These are phyloP conservation scores for Columbina picui DNA, from an alignment of 2,113 vertebrate genomes.

Conservation along the genomic window DNA sequence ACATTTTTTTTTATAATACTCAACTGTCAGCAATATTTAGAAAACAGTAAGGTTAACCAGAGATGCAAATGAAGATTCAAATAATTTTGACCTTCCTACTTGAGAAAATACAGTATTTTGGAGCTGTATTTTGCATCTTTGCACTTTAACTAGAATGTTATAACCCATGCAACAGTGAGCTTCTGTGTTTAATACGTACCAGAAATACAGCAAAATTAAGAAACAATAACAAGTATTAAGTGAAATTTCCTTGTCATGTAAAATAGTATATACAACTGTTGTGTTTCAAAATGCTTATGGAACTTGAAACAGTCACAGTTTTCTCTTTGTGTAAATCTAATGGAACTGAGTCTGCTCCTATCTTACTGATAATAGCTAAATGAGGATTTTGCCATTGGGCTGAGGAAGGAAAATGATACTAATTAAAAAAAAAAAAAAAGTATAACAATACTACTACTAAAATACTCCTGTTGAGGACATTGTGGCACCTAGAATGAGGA, in stretches of 20 bases:
- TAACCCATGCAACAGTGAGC: not conserved
- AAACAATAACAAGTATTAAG: not conserved
- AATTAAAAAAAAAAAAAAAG: not conserved
- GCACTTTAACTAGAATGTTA: not conserved
- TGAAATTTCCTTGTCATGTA: not conserved
- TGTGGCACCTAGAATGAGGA: not conserved
- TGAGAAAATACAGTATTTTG: not conserved
- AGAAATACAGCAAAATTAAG: constrained; percentile 19
- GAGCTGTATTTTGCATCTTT: not conserved
- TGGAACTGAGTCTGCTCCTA: not conserved
- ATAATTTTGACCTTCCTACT: not conserved
- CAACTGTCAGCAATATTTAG: not conserved
- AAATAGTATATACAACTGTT: not conserved
- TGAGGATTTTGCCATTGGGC: not conserved
- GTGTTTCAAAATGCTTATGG: not conserved
- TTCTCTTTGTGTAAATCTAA: not conserved
- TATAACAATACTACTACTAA: not conserved
- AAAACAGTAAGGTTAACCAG: not conserved
- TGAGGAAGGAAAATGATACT: not conserved
- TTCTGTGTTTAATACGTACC: not conserved
- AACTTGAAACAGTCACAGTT: not conserved
- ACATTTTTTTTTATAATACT: not conserved
- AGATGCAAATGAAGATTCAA: not conserved
- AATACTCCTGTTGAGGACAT: not conserved
- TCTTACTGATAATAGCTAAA: not conserved